These are phyloP conservation scores for Alosa alosa DNA, from an alignment of 2,113 vertebrate species.

Conservation along the genomic window DNA sequence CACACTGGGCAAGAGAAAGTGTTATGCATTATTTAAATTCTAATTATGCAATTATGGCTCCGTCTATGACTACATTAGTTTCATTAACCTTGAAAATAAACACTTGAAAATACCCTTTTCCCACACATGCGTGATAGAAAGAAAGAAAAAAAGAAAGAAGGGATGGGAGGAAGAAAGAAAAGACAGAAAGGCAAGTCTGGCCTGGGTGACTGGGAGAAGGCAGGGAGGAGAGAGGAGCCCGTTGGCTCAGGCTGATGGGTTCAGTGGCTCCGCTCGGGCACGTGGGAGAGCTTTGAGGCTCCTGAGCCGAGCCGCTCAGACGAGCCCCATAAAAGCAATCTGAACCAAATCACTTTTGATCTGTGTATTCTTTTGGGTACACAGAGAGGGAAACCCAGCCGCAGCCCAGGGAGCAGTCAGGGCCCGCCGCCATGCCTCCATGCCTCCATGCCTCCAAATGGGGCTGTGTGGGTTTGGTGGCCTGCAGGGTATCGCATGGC, in stretches of 20 bases:
- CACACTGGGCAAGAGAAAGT: neutral
- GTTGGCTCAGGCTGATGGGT: neutral
- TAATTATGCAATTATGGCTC: neutral
- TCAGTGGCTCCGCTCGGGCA: neutral
- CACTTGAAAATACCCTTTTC: neutral
- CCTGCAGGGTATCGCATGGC: neutral
- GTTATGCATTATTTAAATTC: neutral
- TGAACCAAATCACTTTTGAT: constrained; percentile 33
- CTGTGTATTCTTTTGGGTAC: constrained; percentile 30
- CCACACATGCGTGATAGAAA: neutral
- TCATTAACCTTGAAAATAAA: neutral
- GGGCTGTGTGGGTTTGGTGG: neutral
- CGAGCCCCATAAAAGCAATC: constrained; percentile 26
- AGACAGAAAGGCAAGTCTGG: neutral
- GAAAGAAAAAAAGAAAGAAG: neutral
- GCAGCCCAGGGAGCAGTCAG: constrained; percentile 12
- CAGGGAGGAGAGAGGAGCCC: neutral
- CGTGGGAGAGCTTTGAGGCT: neutral
- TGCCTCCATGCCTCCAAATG: neutral
- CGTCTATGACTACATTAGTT: neutral
- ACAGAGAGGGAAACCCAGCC: constrained; percentile 11
- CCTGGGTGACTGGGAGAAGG: neutral
- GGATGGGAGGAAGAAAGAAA: neutral
- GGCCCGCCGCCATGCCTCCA: neutral
- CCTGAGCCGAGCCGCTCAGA: neutral